These are phyloP conservation scores for Morpho achilles DNA, from an alignment of 2,888 invertebrate genomes.

Conservation along the genomic window DNA sequence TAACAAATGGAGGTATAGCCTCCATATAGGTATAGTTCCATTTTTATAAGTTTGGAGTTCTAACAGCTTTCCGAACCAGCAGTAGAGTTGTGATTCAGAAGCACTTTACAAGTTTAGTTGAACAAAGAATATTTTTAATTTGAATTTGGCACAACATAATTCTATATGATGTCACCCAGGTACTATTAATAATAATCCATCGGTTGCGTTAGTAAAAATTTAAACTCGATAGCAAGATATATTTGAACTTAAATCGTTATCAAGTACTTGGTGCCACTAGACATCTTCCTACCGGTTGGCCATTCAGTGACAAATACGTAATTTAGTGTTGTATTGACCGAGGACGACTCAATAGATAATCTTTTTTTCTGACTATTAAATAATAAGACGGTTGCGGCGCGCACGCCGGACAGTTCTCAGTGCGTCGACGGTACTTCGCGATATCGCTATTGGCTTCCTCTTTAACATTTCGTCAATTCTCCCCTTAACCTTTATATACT, in stretches of 20 bases:
- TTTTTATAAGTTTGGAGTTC: too few relatives aligned
- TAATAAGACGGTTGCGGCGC: constrained; percentile 56
- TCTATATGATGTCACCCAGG: too few relatives aligned
- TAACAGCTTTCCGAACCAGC: too few relatives aligned
- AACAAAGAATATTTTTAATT: too few relatives aligned
- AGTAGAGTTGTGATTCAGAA: too few relatives aligned
- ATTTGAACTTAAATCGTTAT: constrained; percentile 13
- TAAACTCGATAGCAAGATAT: background rate
- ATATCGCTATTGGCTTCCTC: constrained; percentile 9
- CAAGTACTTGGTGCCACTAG: constrained; percentile 4
- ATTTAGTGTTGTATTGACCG: constrained; percentile 61
- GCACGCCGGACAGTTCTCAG: constrained; percentile 40
- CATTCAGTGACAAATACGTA: constrained; percentile 50
- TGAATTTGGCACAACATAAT: too few relatives aligned
- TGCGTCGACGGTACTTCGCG: constrained; percentile 37
- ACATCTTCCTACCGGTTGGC: constrained; percentile 33
- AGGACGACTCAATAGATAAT: constrained; percentile 71
- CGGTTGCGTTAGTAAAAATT: too few relatives aligned
- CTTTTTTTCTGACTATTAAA: constrained; percentile 74
- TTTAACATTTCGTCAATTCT: constrained; percentile 1
- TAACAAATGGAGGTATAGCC: too few relatives aligned
- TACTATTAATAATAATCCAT: too few relatives aligned
- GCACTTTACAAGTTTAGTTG: too few relatives aligned
- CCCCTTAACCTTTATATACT: constrained; percentile 1
- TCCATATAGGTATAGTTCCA: too few relatives aligned